phyloP scores from a whole-genome alignment of 2,797 vertebrate species.

The Erpetoichthys calabaricus region DNA sequence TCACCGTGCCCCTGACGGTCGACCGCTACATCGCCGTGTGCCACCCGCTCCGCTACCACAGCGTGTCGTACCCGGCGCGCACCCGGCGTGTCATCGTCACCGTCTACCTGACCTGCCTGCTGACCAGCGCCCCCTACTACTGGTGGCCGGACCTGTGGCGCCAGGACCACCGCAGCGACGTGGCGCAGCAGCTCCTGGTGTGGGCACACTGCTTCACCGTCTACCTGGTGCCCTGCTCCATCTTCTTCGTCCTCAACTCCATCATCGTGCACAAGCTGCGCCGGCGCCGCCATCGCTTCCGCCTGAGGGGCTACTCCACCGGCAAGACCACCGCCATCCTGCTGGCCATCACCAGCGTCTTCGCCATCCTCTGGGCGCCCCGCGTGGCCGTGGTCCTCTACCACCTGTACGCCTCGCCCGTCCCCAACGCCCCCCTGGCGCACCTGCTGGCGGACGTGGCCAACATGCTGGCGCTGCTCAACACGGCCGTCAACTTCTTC shows the following conservation, averaged over 20 bases:
- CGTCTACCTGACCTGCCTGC: slow-evolving; percentile 74
- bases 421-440: slow-evolving; percentile 58
- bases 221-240: slow-evolving; percentile 83
- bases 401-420: slow-evolving; percentile 75
- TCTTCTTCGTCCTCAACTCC: slow-evolving; percentile 86
- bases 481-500: slow-evolving; percentile 96
- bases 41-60: slow-evolving; percentile 83
- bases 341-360: slow-evolving; percentile 86
- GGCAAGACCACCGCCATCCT: slow-evolving; percentile 91
- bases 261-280: slow-evolving; percentile 79
- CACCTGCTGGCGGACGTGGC: slow-evolving; percentile 76
- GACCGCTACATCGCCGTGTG: slow-evolving; percentile 92
- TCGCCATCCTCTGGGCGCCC: slow-evolving; percentile 83
- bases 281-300: slow-evolving; percentile 72
- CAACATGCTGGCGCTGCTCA: slow-evolving; percentile 88
- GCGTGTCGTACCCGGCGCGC: slow-evolving; percentile 83
- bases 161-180: slow-evolving; percentile 60
- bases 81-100: slow-evolving; percentile 76
- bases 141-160: slow-evolving; percentile 97
- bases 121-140: slow-evolving; percentile 83
- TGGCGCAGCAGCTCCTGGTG: slow-evolving; percentile 72
- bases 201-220: slow-evolving; percentile 87
- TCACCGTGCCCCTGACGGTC: slow-evolving; percentile 82
- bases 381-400: slow-evolving; percentile 83
- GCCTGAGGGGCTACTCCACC: slow-evolving; percentile 79